Conservation (phyloP, 2,888 invertebrate species). For the Leistus spinibarbis region DNA sequence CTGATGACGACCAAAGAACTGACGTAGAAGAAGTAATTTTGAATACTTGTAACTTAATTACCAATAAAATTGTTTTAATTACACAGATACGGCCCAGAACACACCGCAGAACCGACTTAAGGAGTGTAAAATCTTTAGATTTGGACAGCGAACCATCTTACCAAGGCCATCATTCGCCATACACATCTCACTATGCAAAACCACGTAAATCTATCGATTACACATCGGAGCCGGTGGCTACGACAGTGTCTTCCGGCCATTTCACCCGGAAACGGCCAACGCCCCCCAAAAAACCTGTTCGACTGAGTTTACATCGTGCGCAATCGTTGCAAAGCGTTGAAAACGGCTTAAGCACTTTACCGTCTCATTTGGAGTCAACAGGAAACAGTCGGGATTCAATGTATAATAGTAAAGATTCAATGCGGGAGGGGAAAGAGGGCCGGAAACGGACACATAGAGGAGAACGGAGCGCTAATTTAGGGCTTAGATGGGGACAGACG, state of each 20-base stretch:
- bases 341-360: conserved; percentile 38
- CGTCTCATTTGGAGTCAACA: conserved; percentile 47
- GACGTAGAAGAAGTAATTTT: conserved; percentile 2
- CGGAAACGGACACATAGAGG: conserved; percentile 11
- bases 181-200: not conserved
- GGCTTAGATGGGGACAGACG: conserved; percentile 9
- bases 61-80: not conserved
- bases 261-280: conserved; percentile 62
- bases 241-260: conserved; percentile 18
- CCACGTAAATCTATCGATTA: conserved; percentile 58
- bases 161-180: not conserved
- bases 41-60: not conserved
- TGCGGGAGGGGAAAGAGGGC: not conserved
- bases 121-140: conserved; percentile 76
- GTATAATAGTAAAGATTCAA: not conserved
- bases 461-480: not conserved
- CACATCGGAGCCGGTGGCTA: conserved; percentile 64
- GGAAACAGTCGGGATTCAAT: not conserved
- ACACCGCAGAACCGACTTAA: conserved; percentile 55
- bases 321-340: conserved; percentile 79
- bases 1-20: conserved; percentile 44
- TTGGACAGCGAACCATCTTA: conserved; percentile 64
- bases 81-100: conserved; percentile 19
- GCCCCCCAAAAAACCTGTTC: conserved; percentile 84
- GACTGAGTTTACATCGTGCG: conserved; percentile 82